Conservation (phyloP, 2,113 vertebrate species). For the Carettochelys insculpta region DNA sequence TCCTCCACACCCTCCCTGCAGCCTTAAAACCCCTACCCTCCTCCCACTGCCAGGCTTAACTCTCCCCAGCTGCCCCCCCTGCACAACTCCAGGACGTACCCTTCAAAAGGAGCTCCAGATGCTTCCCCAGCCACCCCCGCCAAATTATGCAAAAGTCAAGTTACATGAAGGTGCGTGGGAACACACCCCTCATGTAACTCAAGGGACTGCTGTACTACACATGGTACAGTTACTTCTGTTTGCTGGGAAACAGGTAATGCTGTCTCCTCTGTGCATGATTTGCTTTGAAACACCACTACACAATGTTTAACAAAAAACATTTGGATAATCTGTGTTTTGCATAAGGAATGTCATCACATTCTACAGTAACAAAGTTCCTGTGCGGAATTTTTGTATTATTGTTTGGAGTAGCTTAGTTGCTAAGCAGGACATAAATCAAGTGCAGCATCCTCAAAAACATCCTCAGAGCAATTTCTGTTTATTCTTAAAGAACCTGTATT, state of each 20-base stretch:
- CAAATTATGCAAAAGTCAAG: no score
- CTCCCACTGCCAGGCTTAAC: no score
- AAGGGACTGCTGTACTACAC: no score
- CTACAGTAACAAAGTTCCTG: conserved; percentile 61
- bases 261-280: conserved; percentile 66
- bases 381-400: conserved; percentile 1
- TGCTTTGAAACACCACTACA: conserved; percentile 71
- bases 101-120: no score
- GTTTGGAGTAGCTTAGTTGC: conserved; percentile 60
- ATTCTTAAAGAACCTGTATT: conserved; percentile 52
- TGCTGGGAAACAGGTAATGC: conserved; percentile 63
- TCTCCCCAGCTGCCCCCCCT: no score
- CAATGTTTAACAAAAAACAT: conserved; percentile 65
- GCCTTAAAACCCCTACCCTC: no score
- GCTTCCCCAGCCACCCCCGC: no score
- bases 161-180: no score
- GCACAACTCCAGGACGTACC: no score
- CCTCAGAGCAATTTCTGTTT: conserved; percentile 57
- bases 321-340: conserved; percentile 70
- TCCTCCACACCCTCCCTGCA: no score
- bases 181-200: no score
- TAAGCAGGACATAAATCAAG: conserved; percentile 61
- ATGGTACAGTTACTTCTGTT: conserved; percentile 51
- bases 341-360: conserved; percentile 63
- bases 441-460: conserved; percentile 60